Base-by-base conservation (phyloP, 2,888 invertebrate genomes). In the Iphiclides podalirius region DNA sequence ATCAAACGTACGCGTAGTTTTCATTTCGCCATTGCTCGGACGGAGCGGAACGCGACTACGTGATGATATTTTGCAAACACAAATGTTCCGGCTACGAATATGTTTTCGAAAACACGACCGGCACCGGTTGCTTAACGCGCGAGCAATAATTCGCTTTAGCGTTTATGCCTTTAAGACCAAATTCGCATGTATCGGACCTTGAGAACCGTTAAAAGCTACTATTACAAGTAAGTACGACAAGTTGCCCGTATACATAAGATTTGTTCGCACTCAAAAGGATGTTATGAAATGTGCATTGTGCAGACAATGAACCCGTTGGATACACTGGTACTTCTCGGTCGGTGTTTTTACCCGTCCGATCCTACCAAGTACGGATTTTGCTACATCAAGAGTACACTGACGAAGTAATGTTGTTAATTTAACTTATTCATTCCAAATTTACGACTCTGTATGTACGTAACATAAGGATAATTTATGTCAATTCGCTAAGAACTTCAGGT, bases 31-130 rank as follows among this genome's bases (percentile, higher is more conserved):
- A 37, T 38, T 41, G 39, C 12, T 45, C 47, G 45, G 33, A 26
- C 37, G 51, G 44, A 53, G 40, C 31, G 31, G n/a, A 31, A n/a
- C 12, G 31, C 41, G 17, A 33, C 23, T 52, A 59, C 57, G 57
- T 57, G 58, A 58, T 42, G 40, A 53, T 59, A 54, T 60, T 60
- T 53, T 53, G 52, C 56, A 60, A 60, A 58, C 54, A 53, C 14
- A 28, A 34, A 45, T 40, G 45, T 39, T 48, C 43, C 20, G 36
- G 28, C 17, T 31, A 35, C 11, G 31, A 15, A 28, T 43, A 28
- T 44, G 44, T 45, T 50, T 50, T 41, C 28, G 40, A 50, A 50
- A 50, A 50, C 50, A 50, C 38, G 35, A 12, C 2, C n/a, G 4
- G 4, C 9, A 12, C 31, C 28, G 20, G 15, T 43, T n/a, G 31